Evolutionary conservation across 2,888 invertebrate genomes (phyloP), one percentile per base, ranked within the genome.

Genomic region (Operophtera brumata): DNA sequence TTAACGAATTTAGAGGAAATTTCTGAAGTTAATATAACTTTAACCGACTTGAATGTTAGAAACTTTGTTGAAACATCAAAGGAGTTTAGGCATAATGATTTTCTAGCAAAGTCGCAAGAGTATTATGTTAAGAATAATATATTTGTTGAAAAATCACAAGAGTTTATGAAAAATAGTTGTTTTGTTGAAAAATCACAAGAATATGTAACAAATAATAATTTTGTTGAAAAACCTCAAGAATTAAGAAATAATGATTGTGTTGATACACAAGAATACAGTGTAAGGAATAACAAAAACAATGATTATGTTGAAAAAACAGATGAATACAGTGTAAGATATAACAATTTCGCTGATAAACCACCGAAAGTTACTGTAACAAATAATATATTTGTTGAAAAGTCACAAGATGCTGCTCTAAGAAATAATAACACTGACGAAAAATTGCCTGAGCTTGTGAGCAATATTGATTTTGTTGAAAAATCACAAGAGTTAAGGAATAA

Each of bases 1-100:
- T 6, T 57, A 6, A 36, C 48, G n/a, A 52, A 57, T 53, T 13
- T 57, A n/a, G 52, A 57, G 34, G 57, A 57, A 32, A 54, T 54
- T 35, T 47, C 50, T 2, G 57, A 49, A 35, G 53, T 53, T 8
- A 57, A 57, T 50, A 57, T 57, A 9, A 57, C 57, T 0, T 11
- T 54, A 35, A 57, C 53, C 0, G 57, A 57, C 25, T 36, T 57
- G 6, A 54, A 57, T 44, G 54, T 54, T 1, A 47, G 54, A 13
- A 54, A 43, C 20, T 54, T 54, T 49, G 53, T 54, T 46, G 52
- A 52, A n/a, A 48, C 44, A 11, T 28, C 46, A 9, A 35, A 53
- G 28, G 42, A 53, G 7, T 26, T 25, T 39, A 32, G 10, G 42
- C 35, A 41, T 39, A 45, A 39, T 20, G 37, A 47, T 11, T 40